Conservation (phyloP, 2,113 vertebrate species). For the Phrynosoma blainvillii region DNA sequence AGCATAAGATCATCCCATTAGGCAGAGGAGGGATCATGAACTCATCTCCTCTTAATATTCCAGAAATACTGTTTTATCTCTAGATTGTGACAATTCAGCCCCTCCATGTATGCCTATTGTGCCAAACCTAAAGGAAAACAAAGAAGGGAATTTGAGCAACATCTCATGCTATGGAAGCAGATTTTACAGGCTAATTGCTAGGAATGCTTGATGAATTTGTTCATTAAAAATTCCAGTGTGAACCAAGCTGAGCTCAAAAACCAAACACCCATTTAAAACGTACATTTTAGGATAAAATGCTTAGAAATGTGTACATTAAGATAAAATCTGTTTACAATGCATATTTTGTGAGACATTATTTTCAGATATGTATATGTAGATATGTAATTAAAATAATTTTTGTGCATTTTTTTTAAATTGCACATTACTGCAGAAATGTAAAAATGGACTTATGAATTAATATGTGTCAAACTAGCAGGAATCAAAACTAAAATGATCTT, state of each 20-base stretch:
- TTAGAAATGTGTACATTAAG: not conserved
- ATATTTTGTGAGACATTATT: not conserved
- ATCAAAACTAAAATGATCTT: not conserved
- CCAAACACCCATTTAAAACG: not conserved
- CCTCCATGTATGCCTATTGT: not conserved
- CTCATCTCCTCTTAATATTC: not conserved
- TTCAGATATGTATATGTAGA: not conserved
- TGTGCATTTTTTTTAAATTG: not conserved
- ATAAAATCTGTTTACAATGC: not conserved
- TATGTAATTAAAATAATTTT: not conserved
- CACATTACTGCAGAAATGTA: not conserved
- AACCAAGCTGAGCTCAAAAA: not conserved
- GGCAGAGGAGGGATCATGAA: not conserved
- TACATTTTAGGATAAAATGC: not conserved
- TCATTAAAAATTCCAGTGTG: not conserved
- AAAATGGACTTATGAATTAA: not conserved
- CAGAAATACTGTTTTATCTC: not conserved
- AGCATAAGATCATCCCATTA: not conserved
- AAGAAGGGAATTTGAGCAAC: not conserved
- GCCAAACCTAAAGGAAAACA: not conserved
- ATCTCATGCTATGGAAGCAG: not conserved
- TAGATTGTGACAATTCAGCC: not conserved
- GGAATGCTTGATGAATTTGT: not conserved
- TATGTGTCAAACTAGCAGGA: not conserved
- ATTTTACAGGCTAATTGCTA: not conserved